phyloP scores from a whole-genome alignment of 1,140 invertebrate genomes.

The Microplitis mediator region DNA sequence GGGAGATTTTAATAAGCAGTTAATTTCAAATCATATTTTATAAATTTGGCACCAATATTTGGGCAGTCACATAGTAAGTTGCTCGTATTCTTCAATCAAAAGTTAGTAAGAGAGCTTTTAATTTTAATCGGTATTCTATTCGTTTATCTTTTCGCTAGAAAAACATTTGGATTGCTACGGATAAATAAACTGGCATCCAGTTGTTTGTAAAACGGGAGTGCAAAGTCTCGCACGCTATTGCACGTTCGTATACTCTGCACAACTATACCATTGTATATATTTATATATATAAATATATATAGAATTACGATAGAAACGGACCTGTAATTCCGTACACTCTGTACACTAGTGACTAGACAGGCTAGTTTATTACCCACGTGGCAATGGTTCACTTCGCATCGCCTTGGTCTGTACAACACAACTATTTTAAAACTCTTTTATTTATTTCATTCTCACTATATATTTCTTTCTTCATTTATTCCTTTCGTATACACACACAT shows the following conservation, averaged over 20 bases:
- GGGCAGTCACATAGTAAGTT: too few relatives aligned
- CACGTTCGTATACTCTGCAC: neutral
- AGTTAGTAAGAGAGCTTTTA: neutral
- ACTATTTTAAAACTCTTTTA: neutral
- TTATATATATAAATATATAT: too few relatives aligned
- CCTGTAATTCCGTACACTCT: neutral
- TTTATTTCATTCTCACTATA: neutral
- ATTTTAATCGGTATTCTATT: neutral
- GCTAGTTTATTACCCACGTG: constrained; percentile 28
- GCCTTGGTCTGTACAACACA: too few relatives aligned
- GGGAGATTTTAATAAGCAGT: too few relatives aligned
- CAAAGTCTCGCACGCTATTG: neutral
- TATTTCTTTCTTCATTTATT: neutral
- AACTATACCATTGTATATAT: too few relatives aligned
- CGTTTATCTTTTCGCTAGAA: neutral
- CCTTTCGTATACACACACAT: neutral
- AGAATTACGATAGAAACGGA: too few relatives aligned
- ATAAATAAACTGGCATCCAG: constrained; percentile 2
- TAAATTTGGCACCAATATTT: too few relatives aligned
- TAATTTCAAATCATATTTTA: too few relatives aligned
- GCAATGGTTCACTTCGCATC: neutral
- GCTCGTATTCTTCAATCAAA: too few relatives aligned
- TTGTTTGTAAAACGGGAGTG: neutral
- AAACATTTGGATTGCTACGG: neutral
- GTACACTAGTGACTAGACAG: neutral